Conservation (phyloP, 2,888 invertebrate genomes). For the Xanthorhoe designata region DNA sequence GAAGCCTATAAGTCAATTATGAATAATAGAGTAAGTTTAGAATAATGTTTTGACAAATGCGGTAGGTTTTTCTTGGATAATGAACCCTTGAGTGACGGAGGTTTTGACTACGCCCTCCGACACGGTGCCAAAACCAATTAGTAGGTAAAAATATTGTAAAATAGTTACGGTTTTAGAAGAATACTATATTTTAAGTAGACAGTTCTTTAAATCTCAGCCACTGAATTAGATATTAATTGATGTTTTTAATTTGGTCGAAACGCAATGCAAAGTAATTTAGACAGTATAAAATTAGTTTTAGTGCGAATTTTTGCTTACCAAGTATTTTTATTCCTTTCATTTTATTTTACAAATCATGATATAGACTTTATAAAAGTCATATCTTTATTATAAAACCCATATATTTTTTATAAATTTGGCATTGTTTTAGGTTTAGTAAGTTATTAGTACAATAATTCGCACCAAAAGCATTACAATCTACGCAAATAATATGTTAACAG, state of each 20-base stretch:
- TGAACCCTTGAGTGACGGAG: neutral
- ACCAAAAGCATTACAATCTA: conserved; percentile 31
- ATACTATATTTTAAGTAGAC: no score
- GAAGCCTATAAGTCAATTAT: neutral
- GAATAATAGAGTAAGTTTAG: neutral
- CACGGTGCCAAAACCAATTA: no score
- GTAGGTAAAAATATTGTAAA: neutral
- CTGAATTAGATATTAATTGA: neutral
- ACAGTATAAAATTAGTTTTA: conserved; percentile 19
- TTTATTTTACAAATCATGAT: neutral
- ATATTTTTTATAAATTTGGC: neutral
- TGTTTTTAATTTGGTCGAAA: conserved; percentile 18
- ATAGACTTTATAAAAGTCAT: neutral
- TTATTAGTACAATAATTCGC: conserved; percentile 31
- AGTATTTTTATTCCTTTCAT: neutral
- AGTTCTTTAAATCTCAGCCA: neutral
- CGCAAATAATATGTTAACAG: conserved; percentile 14
- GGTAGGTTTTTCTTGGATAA: neutral
- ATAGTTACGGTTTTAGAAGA: neutral
- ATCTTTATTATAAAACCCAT: conserved; percentile 4
- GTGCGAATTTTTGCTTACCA: conserved; percentile 29
- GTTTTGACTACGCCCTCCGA: no score
- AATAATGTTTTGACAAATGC: neutral
- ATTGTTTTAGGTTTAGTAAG: conserved; percentile 17
- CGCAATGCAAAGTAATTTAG: conserved; percentile 7